Evolutionary conservation across 2,888 invertebrate species (phyloP).

Genomic region (Nipponacmea schrenckii): DNA sequence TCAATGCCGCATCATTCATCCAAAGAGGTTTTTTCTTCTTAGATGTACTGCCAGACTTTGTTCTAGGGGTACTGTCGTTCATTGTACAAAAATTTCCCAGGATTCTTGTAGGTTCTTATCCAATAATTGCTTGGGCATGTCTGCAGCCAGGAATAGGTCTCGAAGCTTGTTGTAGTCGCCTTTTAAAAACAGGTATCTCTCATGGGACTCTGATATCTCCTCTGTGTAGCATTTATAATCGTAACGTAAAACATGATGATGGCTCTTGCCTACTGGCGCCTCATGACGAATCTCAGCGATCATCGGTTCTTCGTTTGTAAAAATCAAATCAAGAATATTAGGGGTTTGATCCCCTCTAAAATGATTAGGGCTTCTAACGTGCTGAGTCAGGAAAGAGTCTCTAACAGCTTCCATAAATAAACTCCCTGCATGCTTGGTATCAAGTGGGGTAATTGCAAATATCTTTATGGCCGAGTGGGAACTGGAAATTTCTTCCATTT

Average conservation of each 20-base stretch:
- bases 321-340: conserved; percentile 17
- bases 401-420: conserved; percentile 16
- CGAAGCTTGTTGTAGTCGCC: background rate
- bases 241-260: background rate
- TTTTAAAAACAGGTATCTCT: background rate
- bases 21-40: too few species aligned
- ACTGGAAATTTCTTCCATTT: too few species aligned
- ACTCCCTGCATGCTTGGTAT: background rate
- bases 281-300: background rate
- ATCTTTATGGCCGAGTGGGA: too few species aligned
- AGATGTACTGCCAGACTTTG: too few species aligned
- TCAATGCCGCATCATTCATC: too few species aligned
- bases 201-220: background rate
- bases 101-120: too few species aligned
- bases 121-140: too few species aligned
- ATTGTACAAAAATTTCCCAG: too few species aligned
- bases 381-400: conserved; percentile 22
- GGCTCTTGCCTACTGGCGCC: conserved; percentile 10
- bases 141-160: too few species aligned
- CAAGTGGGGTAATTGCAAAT: background rate
- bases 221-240: background rate
- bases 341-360: conserved; percentile 19
- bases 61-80: too few species aligned
- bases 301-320: conserved; percentile 23
- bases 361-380: conserved; percentile 18